Conservation (phyloP, 2,888 invertebrate species). For the Tenodera sinensis region DNA sequence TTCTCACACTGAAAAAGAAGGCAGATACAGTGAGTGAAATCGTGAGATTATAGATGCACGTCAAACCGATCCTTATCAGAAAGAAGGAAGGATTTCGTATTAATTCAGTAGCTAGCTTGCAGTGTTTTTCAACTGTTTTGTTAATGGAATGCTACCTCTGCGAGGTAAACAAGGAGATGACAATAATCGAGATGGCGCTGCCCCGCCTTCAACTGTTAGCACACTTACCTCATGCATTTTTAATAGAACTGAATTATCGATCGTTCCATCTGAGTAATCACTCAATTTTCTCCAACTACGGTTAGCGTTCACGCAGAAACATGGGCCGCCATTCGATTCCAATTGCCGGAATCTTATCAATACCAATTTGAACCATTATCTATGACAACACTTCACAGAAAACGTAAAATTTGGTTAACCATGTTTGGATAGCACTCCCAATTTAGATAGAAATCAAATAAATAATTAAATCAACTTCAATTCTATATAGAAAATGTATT, state of each 20-base stretch:
- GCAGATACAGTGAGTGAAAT: too few species aligned
- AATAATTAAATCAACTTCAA: not conserved
- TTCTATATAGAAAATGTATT: not conserved
- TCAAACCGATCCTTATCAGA: too few species aligned
- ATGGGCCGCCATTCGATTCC: not conserved
- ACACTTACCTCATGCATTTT: not conserved
- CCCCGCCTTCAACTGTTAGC: not conserved
- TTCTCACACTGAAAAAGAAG: too few species aligned
- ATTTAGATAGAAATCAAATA: too few species aligned
- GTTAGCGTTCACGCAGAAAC: not conserved
- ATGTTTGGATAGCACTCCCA: too few species aligned
- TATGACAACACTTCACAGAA: not conserved
- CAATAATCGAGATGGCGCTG: not conserved
- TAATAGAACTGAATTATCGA: not conserved
- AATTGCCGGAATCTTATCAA: not conserved
- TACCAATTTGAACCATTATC: too few species aligned
- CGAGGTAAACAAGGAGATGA: not conserved
- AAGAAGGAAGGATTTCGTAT: not conserved
- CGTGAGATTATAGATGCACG: too few species aligned
- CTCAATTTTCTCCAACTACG: not conserved
- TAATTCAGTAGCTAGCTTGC: not conserved
- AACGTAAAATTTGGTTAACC: not conserved
- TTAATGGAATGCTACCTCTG: not conserved
- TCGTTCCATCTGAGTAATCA: not conserved
- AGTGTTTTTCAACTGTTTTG: not conserved